Percentiles rank a stretch among this genome's conserved stretches.
These are phyloP conservation scores for Pinna nobilis DNA, from an alignment of 1,140 invertebrate genomes.

Conservation along the genomic window DNA sequence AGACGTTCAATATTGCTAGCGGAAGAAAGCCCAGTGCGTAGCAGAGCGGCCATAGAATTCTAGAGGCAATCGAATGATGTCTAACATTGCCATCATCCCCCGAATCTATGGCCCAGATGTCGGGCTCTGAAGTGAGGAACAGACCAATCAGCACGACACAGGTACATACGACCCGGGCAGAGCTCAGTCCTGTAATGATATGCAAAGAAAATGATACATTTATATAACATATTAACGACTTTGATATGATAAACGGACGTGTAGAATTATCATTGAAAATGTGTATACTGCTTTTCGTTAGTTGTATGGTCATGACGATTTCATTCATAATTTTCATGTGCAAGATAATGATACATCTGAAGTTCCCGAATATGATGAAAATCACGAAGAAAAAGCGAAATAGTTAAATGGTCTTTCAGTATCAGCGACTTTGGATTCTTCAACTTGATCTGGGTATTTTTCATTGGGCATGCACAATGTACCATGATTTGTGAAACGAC, in stretches of 20 bases:
- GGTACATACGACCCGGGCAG: conserved; percentile 40
- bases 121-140: conserved; percentile 49
- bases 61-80: not conserved
- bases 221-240: not conserved
- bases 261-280: too few species aligned
- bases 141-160: conserved; percentile 45
- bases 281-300: too few species aligned
- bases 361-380: too few species aligned
- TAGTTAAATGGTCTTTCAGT: too few species aligned
- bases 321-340: too few species aligned
- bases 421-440: too few species aligned
- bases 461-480: too few species aligned
- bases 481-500: too few species aligned
- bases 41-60: conserved; percentile 52
- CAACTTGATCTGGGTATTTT: too few species aligned
- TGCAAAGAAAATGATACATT: not conserved
- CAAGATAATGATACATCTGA: too few species aligned
- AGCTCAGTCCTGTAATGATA: conserved; percentile 40
- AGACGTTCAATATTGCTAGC: conserved; percentile 36
- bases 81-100: not conserved
- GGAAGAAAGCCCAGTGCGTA: conserved; percentile 47
- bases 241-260: not conserved
- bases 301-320: too few species aligned
- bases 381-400: too few species aligned
- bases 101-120: conserved; percentile 47